Evolutionary conservation across 2,888 invertebrate genomes (phyloP), one percentile per base, ranked within the genome.

Genomic region (Microplitis manilae): DNA sequence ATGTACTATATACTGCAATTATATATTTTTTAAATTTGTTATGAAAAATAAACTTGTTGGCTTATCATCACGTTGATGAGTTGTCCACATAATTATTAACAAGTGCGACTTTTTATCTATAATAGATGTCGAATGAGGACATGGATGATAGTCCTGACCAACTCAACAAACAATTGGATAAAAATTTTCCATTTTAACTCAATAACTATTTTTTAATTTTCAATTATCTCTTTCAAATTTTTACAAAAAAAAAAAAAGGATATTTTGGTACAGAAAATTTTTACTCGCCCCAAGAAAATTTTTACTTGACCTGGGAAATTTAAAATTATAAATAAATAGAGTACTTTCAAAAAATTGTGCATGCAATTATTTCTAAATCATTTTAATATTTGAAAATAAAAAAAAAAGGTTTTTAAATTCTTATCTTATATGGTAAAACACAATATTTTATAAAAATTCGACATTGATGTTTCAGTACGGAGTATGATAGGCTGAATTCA

Each of bases 81-180:
- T 59, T 13, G 70, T 17, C 17, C 5, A 70, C 59, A 59, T 20
- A n/a, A 70, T 30, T n/a, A 70, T 70, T 70, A 70, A 59, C 70
- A 70, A 70, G 30, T 70, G 60, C 59, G 50, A 70, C 30, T 59
- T 50, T 60, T 72, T 76, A 72, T 60, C 71, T 60, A 60, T 62
- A 20, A 8, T 39, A 39, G 61, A 76, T 76, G 76, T 76, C 68
- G 76, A 72, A 40, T 68, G 72, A 76, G 76, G 76, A 72, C 76
- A 68, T 76, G 67, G 60, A 76, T 76, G 71, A 76, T 76, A 61
- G 68, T 72, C 40, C 61, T 60, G 30, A 70, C 70, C 50, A 59
- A 59, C 38, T 70, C 59, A 60, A 70, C 8, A n/a, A 30, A 30
- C 30, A 30, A 30, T 30, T 30, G 30, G 2, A 30, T 30, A 30